A percentile compares a stretch with the other conserved stretches of the same genome.
Evolutionary conservation across 35 echinoderm and acorn worm species (phyloP).

Genomic region (Holothuria glaberrima): DNA sequence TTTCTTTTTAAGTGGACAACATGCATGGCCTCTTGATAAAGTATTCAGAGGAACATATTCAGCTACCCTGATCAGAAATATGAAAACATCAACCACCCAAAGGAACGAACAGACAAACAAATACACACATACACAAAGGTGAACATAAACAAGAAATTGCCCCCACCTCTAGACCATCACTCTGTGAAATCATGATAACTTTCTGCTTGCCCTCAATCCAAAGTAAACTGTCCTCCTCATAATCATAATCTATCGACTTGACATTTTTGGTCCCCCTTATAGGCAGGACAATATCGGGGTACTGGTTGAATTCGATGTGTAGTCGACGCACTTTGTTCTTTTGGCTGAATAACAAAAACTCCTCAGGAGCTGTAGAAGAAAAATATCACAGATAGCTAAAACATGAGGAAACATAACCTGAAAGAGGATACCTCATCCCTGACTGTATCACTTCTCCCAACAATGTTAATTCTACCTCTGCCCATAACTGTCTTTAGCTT

Average conservation of each 20-base stretch:
- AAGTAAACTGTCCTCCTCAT: slow-evolving; percentile 52
- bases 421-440: neutral
- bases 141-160: too few relatives aligned
- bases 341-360: slow-evolving; percentile 83
- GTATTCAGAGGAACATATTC: too few relatives aligned
- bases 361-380: slow-evolving; percentile 81
- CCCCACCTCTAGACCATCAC: slow-evolving; percentile 75
- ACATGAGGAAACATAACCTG: too few relatives aligned
- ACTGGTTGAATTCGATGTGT: slow-evolving; percentile 57
- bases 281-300: slow-evolving; percentile 83
- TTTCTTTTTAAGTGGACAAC: neutral
- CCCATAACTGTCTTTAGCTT: too few relatives aligned
- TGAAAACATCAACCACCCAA: too few relatives aligned
- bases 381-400: neutral
- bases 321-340: slow-evolving; percentile 69
- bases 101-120: too few relatives aligned
- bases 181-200: slow-evolving; percentile 67
- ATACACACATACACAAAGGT: too few relatives aligned
- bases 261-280: slow-evolving; percentile 72
- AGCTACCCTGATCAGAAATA: too few relatives aligned
- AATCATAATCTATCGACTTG: slow-evolving; percentile 82
- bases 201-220: slow-evolving; percentile 87
- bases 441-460: too few relatives aligned
- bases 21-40: neutral
- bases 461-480: too few relatives aligned